Evolutionary conservation across 2,888 invertebrate genomes (phyloP).

Genomic region (Pheosia tremula): DNA sequence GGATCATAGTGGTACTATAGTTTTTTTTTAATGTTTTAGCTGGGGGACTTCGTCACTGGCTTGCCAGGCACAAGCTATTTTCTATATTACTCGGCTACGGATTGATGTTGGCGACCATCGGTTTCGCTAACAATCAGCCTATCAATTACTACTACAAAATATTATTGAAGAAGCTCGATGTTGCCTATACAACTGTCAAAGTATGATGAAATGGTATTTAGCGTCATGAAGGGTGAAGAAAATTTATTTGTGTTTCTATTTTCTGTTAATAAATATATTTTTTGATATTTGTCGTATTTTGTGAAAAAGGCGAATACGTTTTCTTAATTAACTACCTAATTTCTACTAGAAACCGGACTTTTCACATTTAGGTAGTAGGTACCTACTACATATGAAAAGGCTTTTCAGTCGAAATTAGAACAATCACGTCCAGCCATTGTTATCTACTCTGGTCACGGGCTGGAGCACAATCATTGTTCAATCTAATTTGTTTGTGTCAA

Average conservation of each 20-base stretch:
- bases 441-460: constrained; percentile 65
- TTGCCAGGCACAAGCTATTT: constrained; percentile 84
- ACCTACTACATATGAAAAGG: constrained; percentile 6
- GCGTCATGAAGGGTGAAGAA: constrained; percentile 17
- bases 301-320: not conserved
- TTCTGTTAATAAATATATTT: constrained; percentile 11
- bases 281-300: not conserved
- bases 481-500: constrained; percentile 68
- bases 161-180: constrained; percentile 74
- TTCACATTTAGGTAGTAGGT: not conserved
- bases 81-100: constrained; percentile 87
- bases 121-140: constrained; percentile 86
- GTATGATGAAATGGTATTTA: constrained; percentile 36
- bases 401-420: constrained; percentile 64
- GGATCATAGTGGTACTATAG: too few relatives aligned
- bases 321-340: not conserved
- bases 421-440: constrained; percentile 64
- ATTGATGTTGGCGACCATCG: constrained; percentile 86
- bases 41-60: constrained; percentile 82
- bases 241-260: constrained; percentile 19
- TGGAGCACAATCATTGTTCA: constrained; percentile 73
- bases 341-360: too few relatives aligned
- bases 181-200: constrained; percentile 66
- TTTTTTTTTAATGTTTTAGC: constrained; percentile 44
- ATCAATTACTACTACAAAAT: constrained; percentile 86